A percentile compares a stretch with the other conserved stretches of the same genome.
Evolutionary conservation across 2,888 invertebrate genomes (phyloP).

Genomic region (Metopia argyrocephala): DNA sequence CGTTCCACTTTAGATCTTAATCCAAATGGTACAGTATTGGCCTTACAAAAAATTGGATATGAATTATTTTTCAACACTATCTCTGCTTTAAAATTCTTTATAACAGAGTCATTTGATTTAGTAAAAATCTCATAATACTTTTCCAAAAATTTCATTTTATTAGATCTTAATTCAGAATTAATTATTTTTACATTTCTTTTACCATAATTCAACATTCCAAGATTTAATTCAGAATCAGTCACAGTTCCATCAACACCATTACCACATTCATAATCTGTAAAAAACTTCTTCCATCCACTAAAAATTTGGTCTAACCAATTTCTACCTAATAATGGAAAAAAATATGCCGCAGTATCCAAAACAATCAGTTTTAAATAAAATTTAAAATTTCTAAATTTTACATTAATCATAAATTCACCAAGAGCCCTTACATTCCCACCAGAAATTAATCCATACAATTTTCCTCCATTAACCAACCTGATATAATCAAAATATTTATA

Average conservation of each 20-base stretch:
- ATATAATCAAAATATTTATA: conserved; percentile 33
- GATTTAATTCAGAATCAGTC: conserved; percentile 7
- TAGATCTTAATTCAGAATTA: conserved; percentile 22
- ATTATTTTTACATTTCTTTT: background rate
- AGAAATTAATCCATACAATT: conserved; percentile 33
- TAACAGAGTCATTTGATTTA: conserved; percentile 34
- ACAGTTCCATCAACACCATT: background rate
- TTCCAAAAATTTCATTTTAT: conserved; percentile 44
- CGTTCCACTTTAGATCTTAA: conserved; percentile 47
- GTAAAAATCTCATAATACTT: conserved; percentile 33
- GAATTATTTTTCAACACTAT: conserved; percentile 50
- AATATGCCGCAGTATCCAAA: conserved; percentile 34
- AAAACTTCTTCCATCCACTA: conserved; percentile 34
- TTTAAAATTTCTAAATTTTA: background rate
- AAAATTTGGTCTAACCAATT: conserved; percentile 36
- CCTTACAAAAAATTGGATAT: conserved; percentile 49
- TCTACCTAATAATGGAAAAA: conserved; percentile 34
- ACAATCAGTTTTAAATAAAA: conserved; percentile 36
- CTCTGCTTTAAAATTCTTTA: conserved; percentile 41
- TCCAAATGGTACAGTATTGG: conserved; percentile 29
- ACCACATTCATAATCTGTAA: conserved; percentile 36
- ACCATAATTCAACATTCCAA: background rate
- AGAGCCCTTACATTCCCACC: conserved; percentile 29
- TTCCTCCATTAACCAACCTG: background rate
- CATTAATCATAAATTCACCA: conserved; percentile 31